Percentiles rank a stretch among this genome's conserved stretches.
Conservation (phyloP, 2,113 vertebrate genomes). For the Oceanites oceanicus region DNA sequence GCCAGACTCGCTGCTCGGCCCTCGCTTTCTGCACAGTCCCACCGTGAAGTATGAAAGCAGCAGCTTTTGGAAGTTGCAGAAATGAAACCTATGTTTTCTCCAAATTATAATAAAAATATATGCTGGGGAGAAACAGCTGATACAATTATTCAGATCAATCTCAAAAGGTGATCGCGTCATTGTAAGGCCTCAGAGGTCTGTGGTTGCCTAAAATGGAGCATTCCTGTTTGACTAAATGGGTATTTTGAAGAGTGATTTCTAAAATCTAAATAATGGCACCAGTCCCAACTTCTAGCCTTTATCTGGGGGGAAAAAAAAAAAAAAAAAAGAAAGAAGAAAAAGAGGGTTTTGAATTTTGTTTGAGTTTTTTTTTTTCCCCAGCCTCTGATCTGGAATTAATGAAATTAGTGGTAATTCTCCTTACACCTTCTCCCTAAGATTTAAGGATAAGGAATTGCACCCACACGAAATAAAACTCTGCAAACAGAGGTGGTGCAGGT, state of each 20-base stretch:
- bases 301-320: no score
- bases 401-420: not conserved
- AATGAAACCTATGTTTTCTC: not conserved
- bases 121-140: not conserved
- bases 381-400: not conserved
- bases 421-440: not conserved
- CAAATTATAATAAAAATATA: not conserved
- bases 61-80: not conserved
- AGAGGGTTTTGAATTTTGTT: not conserved
- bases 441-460: not conserved
- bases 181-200: not conserved
- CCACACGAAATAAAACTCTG: not conserved
- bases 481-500: not conserved
- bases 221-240: not conserved
- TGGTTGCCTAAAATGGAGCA: not conserved
- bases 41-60: not conserved
- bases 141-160: not conserved
- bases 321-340: no score
- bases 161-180: not conserved
- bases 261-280: not conserved
- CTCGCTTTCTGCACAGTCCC: not conserved
- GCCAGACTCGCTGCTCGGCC: rapidly evolving
- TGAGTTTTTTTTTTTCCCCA: not conserved
- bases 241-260: not conserved
- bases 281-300: not conserved